Percentiles rank a stretch among this genome's conserved stretches.
phyloP scores from a whole-genome alignment of 1,140 invertebrate species.

The Ladona fulva region DNA sequence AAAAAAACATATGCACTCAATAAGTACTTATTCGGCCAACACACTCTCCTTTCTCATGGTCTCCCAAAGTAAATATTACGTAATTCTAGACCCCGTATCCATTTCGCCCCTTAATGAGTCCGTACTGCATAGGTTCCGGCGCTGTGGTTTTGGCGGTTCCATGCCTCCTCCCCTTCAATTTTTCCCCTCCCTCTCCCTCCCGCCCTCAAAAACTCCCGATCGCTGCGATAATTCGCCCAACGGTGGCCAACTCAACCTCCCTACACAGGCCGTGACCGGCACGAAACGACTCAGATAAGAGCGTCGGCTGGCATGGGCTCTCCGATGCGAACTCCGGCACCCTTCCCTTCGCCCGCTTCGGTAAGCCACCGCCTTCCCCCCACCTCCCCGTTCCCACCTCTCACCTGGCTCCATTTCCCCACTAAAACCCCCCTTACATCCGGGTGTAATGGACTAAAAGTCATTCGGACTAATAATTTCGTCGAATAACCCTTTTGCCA shows the following conservation, averaged over 20 bases:
- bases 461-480: background rate
- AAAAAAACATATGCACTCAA: too few relatives aligned
- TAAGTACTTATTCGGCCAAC: background rate
- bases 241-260: background rate
- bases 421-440: background rate
- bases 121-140: background rate
- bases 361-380: background rate
- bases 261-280: background rate
- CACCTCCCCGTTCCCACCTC: background rate
- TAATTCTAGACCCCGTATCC: background rate
- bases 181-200: background rate
- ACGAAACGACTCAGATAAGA: conserved; percentile 9
- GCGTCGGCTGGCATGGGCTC: background rate
- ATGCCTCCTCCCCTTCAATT: background rate
- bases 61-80: conserved; percentile 4
- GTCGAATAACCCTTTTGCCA: background rate
- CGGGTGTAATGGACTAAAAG: background rate
- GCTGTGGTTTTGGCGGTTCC: background rate
- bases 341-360: too few relatives aligned
- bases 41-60: background rate
- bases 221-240: background rate
- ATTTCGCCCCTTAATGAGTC: background rate
- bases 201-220: background rate
- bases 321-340: background rate
- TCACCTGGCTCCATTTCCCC: background rate